A percentile compares a stretch with the other conserved stretches of the same genome.
Evolutionary conservation across 2,888 invertebrate genomes (phyloP).

Genomic region (Caradrina clavipalpis): DNA sequence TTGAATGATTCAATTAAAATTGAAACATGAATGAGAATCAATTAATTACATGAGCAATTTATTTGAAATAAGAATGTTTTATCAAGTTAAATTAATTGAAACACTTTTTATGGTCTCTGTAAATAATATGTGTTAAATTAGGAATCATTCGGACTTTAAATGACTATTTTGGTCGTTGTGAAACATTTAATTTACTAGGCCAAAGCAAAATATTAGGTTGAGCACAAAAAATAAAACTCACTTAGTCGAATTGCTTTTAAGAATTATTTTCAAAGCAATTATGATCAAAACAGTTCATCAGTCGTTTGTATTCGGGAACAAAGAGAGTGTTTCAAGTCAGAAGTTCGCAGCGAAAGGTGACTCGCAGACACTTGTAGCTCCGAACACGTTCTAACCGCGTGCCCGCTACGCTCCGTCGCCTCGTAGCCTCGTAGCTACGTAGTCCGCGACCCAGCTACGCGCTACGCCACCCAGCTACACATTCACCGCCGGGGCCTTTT

Average conservation of each 20-base stretch:
- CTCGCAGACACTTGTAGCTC: constrained; percentile 60
- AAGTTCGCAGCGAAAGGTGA: constrained; percentile 11
- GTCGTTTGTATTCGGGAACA: constrained; percentile 28
- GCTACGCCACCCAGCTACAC: constrained; percentile 39
- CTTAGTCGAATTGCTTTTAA: not conserved
- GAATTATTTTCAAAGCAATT: constrained; percentile 8
- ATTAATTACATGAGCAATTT: not conserved
- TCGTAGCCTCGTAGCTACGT: constrained; percentile 28
- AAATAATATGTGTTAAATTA: not conserved
- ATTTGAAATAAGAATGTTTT: not conserved
- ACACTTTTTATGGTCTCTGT: not conserved
- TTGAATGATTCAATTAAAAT: not conserved
- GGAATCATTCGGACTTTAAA: not conserved
- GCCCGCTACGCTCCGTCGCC: constrained; percentile 38
- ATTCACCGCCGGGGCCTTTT: constrained; percentile 27
- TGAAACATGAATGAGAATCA: not conserved
- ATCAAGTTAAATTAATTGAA: not conserved
- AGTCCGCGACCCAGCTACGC: constrained; percentile 33
- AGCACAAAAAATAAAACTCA: not conserved
- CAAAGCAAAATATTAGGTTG: not conserved
- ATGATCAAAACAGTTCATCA: constrained; percentile 20
- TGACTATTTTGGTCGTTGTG: not conserved
- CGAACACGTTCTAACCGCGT: constrained; percentile 31
- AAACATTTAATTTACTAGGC: not conserved
- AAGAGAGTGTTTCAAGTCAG: constrained; percentile 25